Evolutionary conservation across 1,140 invertebrate species (phyloP), one percentile per base, ranked within the genome.

Genomic region (Dufourea novaeangliae): DNA sequence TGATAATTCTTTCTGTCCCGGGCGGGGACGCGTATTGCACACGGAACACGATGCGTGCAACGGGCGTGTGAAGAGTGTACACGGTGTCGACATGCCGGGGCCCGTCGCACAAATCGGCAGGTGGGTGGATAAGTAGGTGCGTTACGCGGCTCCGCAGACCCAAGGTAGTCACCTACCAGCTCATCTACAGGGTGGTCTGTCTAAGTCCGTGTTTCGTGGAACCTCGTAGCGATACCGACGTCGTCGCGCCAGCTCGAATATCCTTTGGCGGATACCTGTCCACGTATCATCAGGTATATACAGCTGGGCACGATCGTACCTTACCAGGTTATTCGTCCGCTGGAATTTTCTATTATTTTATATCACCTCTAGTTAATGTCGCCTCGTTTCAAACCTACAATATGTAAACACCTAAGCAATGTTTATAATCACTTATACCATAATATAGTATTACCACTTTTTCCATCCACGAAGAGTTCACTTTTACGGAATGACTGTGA

Each of bases 41-140:
- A 59, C 62, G 14, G 14, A 25, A 27, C 62, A 29, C 61, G 61
- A 29, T 39, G 50, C 32, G 59, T 62, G 59, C 22, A n/a, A 62
- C 59, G 59, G 46, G 29, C 41, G 66, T 6, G 50, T 10, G 54
- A 22, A 56, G 25, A 32, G 27, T 69, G 64, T 76, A 69, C 66
- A 46, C 25, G 54, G 52, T 75, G 62, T 68, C 63, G 25, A 77
- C 74, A 77, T 29, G 63, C 63, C 1, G 20, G 17, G 4, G 5
- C 22, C 29, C 56, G 74, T 22, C 59, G 34, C 25, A 17, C 25
- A 41, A 67, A 74, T 78, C 77, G 77, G 46, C 59, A 59, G 70
- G 62, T 78, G 77, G 62, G 76, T 57, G 76, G 76, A 72, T 64
- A 78, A 78, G 76, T 78, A 57, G 69, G 20, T 52, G 69, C 34